phyloP scores from a whole-genome alignment of 2,888 invertebrate species.

The Ectropis crepuscularia region DNA sequence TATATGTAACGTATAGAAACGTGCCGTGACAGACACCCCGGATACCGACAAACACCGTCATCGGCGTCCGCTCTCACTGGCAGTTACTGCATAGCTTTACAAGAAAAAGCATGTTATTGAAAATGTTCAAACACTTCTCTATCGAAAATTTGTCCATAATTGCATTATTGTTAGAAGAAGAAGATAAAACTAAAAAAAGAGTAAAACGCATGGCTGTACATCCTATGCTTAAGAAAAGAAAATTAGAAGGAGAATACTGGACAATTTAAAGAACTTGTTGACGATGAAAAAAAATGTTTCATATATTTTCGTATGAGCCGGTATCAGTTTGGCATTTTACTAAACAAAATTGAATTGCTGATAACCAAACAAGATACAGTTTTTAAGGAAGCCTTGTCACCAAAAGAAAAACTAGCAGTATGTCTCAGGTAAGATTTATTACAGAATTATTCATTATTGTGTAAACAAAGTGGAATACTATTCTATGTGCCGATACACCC shows the following conservation, averaged over 20 bases:
- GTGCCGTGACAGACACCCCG: conserved; percentile 6
- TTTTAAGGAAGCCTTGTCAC: conserved; percentile 34
- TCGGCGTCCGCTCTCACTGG: conserved; percentile 33
- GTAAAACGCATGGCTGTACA: conserved; percentile 32
- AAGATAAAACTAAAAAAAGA: conserved; percentile 34
- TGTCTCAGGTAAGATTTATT: conserved; percentile 41
- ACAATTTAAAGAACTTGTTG: conserved; percentile 32
- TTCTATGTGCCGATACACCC: conserved; percentile 31
- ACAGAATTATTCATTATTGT: conserved; percentile 40
- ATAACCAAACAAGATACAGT: conserved; percentile 34
- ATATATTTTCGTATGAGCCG: conserved; percentile 31
- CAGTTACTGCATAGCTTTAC: conserved; percentile 35
- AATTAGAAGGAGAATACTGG: conserved; percentile 33
- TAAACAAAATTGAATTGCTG: conserved; percentile 21
- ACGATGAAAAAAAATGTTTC: conserved; percentile 26
- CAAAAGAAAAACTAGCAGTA: conserved; percentile 41
- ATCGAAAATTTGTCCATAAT: conserved; percentile 32
- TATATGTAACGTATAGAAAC: conserved; percentile 1
- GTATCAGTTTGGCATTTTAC: conserved; percentile 33
- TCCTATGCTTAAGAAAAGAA: conserved; percentile 33
- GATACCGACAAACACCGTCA: too few relatives aligned
- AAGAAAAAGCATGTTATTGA: conserved; percentile 13
- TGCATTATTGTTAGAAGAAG: conserved; percentile 36
- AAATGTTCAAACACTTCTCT: conserved; percentile 37
- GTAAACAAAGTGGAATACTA: conserved; percentile 35